Conservation (phyloP, 2,888 invertebrate species). For the Venusia cambrica region DNA sequence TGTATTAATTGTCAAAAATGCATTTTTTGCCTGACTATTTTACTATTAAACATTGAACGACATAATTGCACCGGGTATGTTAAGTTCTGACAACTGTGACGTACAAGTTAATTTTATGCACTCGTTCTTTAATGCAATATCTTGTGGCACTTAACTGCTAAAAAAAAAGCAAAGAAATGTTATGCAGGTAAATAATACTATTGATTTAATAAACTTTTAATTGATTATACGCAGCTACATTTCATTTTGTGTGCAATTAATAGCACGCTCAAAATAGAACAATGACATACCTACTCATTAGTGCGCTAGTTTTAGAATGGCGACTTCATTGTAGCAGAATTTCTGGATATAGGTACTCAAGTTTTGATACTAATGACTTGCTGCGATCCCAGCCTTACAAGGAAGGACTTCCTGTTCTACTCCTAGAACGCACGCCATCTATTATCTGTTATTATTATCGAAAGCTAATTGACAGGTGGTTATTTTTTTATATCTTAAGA, state of each 20-base stretch:
- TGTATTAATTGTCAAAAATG: conserved; percentile 11
- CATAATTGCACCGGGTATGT: conserved; percentile 16
- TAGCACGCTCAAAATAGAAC: no score
- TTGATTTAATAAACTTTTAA: no score
- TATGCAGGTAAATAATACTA: no score
- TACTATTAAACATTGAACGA: conserved; percentile 10
- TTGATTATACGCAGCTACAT: no score
- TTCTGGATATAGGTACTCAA: conserved; percentile 27
- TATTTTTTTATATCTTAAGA: conserved; percentile 33
- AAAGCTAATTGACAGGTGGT: conserved; percentile 41
- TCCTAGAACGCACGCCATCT: conserved; percentile 30
- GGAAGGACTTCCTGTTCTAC: conserved; percentile 24
- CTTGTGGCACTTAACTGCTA: no score
- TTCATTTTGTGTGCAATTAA: no score
- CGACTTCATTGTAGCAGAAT: conserved; percentile 28
- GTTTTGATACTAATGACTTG: conserved; percentile 15
- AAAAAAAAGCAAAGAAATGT: no score
- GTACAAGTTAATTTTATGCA: conserved; percentile 25
- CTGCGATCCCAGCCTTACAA: conserved; percentile 36
- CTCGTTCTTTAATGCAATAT: conserved; percentile 19
- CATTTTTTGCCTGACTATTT: background rate
- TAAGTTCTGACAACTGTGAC: conserved; percentile 6
- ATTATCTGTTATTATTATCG: no score
- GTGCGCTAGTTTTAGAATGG: conserved; percentile 19
- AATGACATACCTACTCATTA: no score